Base-by-base conservation (phyloP, 2,888 invertebrate genomes). In the Epistrophe eligans region DNA sequence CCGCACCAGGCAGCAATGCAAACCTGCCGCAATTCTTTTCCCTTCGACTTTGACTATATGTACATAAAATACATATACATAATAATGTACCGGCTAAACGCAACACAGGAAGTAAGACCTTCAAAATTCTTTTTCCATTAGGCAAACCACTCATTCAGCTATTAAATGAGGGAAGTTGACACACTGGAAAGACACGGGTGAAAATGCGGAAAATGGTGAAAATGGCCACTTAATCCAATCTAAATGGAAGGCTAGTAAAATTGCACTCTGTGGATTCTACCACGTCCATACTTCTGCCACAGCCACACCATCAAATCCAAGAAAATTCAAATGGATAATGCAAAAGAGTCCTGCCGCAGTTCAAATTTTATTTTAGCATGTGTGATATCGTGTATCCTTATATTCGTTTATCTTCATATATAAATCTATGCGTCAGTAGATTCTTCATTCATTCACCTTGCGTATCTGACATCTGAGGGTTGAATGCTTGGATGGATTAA, bases 221-320 rank as follows among this genome's bases (percentile, higher is more conserved):
- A 84, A 84, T 83, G 74, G 79, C 83, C 83, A 87, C 83, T 87
- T 87, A 87, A 87, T 87, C 83, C 87, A 87, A 87, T 87, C 87
- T 87, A 83, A 87, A 87, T 87, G 79, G 48, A 87, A 79, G 83
- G 76, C 72, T 87, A 74, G 83, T 43, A 74, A 62, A 79, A 74
- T 52, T 81, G 77, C 77, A 50, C 48, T 48, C n/a, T 35, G 4
- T 6, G 35, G 5, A n/a, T n/a, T n/a, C n/a, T 32, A 5, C 48
- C 13, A 17, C 8, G 48, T 52, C 52, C 24, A 10, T n/a, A 15
- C n/a, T n/a, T 8, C 13, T 43, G 40, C 48, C 5, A n/a, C 40
- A 11, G 50, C 62, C 73, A 73, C 64, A 40, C 60, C 58, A 35
- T 32, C 17, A 67, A 50, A 72, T 73, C 70, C 55, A 77, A 77